Conservation (phyloP, 2,888 invertebrate species). For the Quadroppia sp. region DNA sequence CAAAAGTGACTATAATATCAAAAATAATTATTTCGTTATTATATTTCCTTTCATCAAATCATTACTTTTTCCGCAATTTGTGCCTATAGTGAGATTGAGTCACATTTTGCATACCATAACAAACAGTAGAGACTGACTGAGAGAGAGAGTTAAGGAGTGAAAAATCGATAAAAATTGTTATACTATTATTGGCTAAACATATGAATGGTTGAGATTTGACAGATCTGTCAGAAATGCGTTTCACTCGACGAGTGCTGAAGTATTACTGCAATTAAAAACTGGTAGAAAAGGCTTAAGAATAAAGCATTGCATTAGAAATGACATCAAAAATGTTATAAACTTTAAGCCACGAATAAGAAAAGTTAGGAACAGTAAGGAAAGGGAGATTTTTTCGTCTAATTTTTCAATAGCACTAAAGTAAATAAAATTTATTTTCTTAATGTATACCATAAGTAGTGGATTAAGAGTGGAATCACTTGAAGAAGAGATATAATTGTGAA, state of each 20-base stretch:
- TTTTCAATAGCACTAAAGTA: neutral
- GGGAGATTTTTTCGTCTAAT: neutral
- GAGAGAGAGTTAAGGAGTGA: no score
- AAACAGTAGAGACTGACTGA: neutral
- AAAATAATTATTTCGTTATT: neutral
- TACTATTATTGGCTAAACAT: slow-evolving; percentile 21
- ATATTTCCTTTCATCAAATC: slow-evolving; percentile 13
- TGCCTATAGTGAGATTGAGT: neutral
- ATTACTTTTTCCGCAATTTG: slow-evolving; percentile 13
- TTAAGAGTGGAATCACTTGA: neutral
- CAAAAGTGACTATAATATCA: neutral
- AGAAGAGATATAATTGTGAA: slow-evolving; percentile 3
- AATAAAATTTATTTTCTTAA: neutral
- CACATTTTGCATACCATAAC: neutral
- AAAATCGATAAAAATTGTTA: slow-evolving; percentile 18
- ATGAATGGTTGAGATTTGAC: slow-evolving; percentile 5
- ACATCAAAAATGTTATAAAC: slow-evolving; percentile 3
- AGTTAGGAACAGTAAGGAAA: no score
- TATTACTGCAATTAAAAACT: slow-evolving; percentile 17
- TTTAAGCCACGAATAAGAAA: neutral
- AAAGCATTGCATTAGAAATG: neutral
- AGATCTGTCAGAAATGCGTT: slow-evolving; percentile 10
- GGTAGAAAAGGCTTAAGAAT: neutral
- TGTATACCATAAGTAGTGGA: neutral
- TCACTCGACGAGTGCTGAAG: neutral